Evolutionary conservation across 2,113 vertebrate species (phyloP), one percentile per base, ranked within the genome.

Genomic region (Eulemur macaco): DNA sequence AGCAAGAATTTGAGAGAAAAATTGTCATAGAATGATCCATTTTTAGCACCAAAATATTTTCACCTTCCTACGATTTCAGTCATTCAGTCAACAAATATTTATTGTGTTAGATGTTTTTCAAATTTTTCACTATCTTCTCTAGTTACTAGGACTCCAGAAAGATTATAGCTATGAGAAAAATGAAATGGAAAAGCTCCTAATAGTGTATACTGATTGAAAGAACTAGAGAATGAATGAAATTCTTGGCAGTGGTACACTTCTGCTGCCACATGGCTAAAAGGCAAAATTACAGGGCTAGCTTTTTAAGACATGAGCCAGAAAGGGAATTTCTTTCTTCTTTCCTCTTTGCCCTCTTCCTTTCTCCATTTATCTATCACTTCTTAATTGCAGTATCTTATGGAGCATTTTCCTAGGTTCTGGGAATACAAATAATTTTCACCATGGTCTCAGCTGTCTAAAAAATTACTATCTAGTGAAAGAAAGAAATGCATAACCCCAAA

Each of bases 271-370:
- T 45, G 82, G 64, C 52, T 60, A 58, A 8, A 81, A 45, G 58
- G 3, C 77, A 80, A 90, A 97, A 97, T 97, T 97, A 94, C 76
- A 95, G 81, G 81, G 37, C 69, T 58, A 94, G 76, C 39, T 83
- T 94, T 88, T 86, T 27, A 77, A 91, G 39, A 66, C 37, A 37
- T 1, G 17, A 80, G 4, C 25, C 88, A 95, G 8, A 86, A 39
- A 37, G 5, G 27, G 6, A 87, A 74, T 84, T 34, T 39, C 42
- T 76, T 56, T 29, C 50, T 60, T 78, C n/a, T 50, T 56, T 85
- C 37, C 13, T 45, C 9, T 69, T 73, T 94, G 15, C 42, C 76
- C 64, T 80, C 9, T 90, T 92, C 56, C 74, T 86, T 47, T 89
- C 25, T 80, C 25, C 50, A 15, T 80, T 81, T 42, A 84, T 89